A percentile compares a stretch with the other conserved stretches of the same genome.
phyloP scores from a whole-genome alignment of 2,113 vertebrate genomes.

The Chitala chitala region DNA sequence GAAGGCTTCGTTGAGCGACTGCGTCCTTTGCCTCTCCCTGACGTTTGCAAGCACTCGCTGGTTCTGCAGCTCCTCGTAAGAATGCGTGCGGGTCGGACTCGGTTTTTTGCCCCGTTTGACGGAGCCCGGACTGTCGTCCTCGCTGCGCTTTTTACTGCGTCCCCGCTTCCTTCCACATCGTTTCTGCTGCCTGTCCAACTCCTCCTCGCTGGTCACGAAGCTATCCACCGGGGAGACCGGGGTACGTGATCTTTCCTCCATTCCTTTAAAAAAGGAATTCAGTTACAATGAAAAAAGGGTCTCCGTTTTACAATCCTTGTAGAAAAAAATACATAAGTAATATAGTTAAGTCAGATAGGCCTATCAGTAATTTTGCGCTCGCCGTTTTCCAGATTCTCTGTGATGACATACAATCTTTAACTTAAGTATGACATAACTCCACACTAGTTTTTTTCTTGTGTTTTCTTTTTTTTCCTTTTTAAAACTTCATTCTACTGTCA shows the following conservation, averaged over 20 bases:
- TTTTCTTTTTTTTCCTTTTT: constrained; percentile 76
- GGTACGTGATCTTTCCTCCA: constrained; percentile 69
- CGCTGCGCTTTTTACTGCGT: constrained; percentile 62
- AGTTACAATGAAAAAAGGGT: constrained; percentile 49
- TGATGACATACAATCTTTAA: constrained; percentile 23
- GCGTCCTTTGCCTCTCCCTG: constrained; percentile 68
- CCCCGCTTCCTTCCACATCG: constrained; percentile 61
- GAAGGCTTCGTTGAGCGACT: constrained; percentile 74
- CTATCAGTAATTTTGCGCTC: too few species aligned
- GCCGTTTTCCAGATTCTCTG: constrained; percentile 2
- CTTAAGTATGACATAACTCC: constrained; percentile 42
- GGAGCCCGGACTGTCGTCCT: constrained; percentile 59
- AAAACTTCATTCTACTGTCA: constrained; percentile 81
- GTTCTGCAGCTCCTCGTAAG: constrained; percentile 74
- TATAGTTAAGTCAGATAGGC: constrained; percentile 19
- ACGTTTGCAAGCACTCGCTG: constrained; percentile 74
- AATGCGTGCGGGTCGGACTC: constrained; percentile 62
- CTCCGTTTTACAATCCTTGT: constrained; percentile 63
- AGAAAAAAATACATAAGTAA: constrained; percentile 39
- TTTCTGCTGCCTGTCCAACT: constrained; percentile 65
- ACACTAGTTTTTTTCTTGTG: constrained; percentile 75
- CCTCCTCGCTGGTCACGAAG: constrained; percentile 71
- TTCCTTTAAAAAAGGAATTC: constrained; percentile 65
- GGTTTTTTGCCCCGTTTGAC: constrained; percentile 61
- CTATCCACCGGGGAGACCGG: constrained; percentile 71